Evolutionary conservation across 1,140 invertebrate genomes (phyloP), one percentile per base, ranked within the genome.

Genomic region (Delia radicum): DNA sequence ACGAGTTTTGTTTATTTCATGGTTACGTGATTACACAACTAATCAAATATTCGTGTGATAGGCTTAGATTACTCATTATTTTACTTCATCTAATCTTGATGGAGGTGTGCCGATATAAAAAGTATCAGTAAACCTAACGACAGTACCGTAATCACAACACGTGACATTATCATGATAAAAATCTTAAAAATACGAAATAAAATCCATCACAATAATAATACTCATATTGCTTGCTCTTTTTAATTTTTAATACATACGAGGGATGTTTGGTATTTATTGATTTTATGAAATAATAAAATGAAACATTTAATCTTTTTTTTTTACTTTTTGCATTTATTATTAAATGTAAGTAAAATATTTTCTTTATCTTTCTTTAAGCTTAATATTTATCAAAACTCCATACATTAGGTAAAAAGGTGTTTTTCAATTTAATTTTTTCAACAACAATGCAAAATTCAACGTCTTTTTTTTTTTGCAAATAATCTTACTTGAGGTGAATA

Each of bases 401-500:
- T n/a, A n/a, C n/a, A n/a, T n/a, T n/a, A n/a, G n/a, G n/a, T 33
- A 12, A 33, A 3, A 15, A 21, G 46, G 46, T 4, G n/a, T 55
- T 15, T 55, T 55, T 15, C 46, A 55, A 55, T 18, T 15, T 15
- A 18, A 18, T 55, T 18, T 15, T 6, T 15, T 15, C n/a, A 8
- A 5, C 3, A 18, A 55, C n/a, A 55, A 55, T 21, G 21, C 46
- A 5, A 55, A 55, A 55, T 55, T 55, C 18, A 21, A 55, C 46
- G 15, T 55, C 5, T 21, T 18, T 55, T 55, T 21, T 18, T 55
- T 55, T 18, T 55, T 37, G 29, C 65, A 69, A 69, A 69, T 37
- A 69, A 33, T 33, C 15, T 18, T 31, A 69, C 65, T 69, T 69
- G 65, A 69, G 65, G 29, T 69, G 65, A 69, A 69, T 69, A 33